These are phyloP conservation scores for Tipula helvola DNA, from an alignment of 2,888 invertebrate species.

Conservation along the genomic window DNA sequence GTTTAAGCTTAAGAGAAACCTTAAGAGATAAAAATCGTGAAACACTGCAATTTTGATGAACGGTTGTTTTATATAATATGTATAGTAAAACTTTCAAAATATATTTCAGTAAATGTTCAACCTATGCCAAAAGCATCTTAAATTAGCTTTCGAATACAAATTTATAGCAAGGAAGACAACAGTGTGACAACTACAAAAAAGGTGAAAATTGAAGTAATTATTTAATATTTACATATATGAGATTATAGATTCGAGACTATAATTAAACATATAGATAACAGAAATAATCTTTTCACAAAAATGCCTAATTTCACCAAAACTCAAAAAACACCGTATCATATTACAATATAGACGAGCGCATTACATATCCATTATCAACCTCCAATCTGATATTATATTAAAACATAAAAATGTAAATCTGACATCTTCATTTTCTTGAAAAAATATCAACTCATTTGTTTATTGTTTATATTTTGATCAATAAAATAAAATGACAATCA, in stretches of 20 bases:
- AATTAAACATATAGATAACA: neutral
- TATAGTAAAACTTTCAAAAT: too few relatives aligned
- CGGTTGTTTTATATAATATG: too few relatives aligned
- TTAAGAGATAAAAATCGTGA: too few relatives aligned
- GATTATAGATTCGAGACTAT: neutral
- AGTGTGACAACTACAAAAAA: too few relatives aligned
- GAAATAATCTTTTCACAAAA: neutral
- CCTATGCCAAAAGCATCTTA: too few relatives aligned
- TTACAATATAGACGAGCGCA: neutral
- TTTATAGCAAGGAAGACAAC: too few relatives aligned
- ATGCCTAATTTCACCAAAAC: neutral
- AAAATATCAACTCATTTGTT: neutral
- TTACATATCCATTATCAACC: neutral
- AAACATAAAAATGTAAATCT: neutral
- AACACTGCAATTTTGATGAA: too few relatives aligned
- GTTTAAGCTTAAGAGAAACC: too few relatives aligned
- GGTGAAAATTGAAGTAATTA: too few relatives aligned
- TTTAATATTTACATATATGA: too few relatives aligned
- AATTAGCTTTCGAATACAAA: too few relatives aligned
- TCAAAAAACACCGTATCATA: neutral
- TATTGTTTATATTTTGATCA: neutral
- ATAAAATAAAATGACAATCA: neutral
- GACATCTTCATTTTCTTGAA: neutral
- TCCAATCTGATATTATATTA: neutral
- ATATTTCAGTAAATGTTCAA: too few relatives aligned